Evolutionary conservation across 2,888 invertebrate genomes (phyloP).

Genomic region (Eumerus sabulonum): DNA sequence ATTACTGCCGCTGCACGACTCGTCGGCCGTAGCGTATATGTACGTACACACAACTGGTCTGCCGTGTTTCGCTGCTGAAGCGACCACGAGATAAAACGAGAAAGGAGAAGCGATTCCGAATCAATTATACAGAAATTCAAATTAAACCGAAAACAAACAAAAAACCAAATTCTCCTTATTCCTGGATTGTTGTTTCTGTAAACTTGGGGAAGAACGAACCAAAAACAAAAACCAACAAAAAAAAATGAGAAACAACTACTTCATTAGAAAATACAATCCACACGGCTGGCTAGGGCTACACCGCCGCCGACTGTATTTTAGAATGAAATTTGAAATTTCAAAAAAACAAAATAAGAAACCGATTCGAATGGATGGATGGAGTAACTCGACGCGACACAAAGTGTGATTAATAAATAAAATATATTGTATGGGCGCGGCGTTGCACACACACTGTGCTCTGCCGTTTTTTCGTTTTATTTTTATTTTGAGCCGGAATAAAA

Average conservation of each 20-base stretch:
- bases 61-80: background rate
- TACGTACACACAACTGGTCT: constrained; percentile 40
- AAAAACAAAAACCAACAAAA: constrained; percentile 18
- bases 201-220: constrained; percentile 18
- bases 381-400: constrained; percentile 52
- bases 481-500: constrained; percentile 37
- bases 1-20: constrained; percentile 40
- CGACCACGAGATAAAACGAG: constrained; percentile 59
- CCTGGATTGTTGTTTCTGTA: constrained; percentile 50
- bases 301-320: no score
- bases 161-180: constrained; percentile 44
- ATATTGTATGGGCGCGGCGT: constrained; percentile 60
- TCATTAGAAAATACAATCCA: background rate
- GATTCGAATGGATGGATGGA: background rate
- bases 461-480: constrained; percentile 50
- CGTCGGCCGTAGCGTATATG: constrained; percentile 21
- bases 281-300: no score
- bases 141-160: constrained; percentile 27
- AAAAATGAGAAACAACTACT: constrained; percentile 19
- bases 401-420: constrained; percentile 56
- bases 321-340: constrained; percentile 17
- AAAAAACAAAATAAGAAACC: constrained; percentile 26
- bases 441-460: constrained; percentile 58
- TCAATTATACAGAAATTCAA: constrained; percentile 68
- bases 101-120: constrained; percentile 57